These are phyloP conservation scores for Malurus splendens DNA, from an alignment of 2,797 vertebrate genomes.

Conservation along the genomic window DNA sequence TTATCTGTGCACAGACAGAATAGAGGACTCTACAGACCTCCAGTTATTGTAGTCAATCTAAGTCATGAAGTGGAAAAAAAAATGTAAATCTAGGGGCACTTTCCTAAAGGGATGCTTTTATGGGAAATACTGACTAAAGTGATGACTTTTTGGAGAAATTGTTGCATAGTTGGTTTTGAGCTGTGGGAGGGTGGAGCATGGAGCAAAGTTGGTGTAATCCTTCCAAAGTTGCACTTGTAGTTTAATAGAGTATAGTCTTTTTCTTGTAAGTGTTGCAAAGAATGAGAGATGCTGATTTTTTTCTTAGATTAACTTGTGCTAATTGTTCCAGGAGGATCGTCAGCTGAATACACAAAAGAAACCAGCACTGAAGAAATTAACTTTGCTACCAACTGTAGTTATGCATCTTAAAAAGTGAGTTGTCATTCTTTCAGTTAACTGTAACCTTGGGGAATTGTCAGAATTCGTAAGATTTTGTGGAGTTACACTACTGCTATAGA, in stretches of 20 bases:
- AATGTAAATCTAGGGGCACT: background rate
- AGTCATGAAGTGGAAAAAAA: background rate
- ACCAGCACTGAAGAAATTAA: conserved; percentile 93
- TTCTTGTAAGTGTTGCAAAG: background rate
- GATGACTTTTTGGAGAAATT: background rate
- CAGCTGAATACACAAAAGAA: conserved; percentile 95
- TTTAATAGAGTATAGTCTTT: background rate
- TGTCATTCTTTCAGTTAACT: background rate
- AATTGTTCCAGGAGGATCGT: conserved; percentile 86
- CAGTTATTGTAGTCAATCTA: background rate
- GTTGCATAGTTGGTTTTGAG: background rate
- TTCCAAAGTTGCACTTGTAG: background rate
- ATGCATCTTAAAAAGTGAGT: conserved; percentile 98
- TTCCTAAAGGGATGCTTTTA: background rate
- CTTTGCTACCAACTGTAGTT: conserved; percentile 91
- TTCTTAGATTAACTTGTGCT: background rate
- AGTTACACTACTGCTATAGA: background rate
- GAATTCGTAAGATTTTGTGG: background rate
- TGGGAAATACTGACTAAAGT: background rate
- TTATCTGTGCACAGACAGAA: background rate
- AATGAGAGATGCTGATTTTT: background rate
- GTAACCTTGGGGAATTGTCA: background rate
- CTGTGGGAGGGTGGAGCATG: background rate
- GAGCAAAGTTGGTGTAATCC: background rate
- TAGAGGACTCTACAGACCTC: background rate